Conservation (phyloP, 2,113 vertebrate genomes). For the Gallinago media region DNA sequence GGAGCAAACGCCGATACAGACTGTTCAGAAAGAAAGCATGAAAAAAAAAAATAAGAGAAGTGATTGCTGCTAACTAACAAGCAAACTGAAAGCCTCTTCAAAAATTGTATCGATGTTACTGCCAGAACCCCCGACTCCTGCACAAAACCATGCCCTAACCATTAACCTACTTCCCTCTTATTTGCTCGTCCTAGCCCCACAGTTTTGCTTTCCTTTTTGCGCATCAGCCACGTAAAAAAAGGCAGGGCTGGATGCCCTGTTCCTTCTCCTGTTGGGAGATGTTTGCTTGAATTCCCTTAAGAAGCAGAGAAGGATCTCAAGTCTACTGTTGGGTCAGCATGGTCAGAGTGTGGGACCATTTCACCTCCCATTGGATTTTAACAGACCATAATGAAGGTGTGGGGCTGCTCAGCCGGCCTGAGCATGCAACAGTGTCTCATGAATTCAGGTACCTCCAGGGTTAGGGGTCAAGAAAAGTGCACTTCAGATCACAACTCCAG, state of each 20-base stretch:
- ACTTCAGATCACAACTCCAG: not conserved
- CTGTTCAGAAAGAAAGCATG: slow-evolving; percentile 67
- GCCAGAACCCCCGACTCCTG: not conserved
- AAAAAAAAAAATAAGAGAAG: not conserved
- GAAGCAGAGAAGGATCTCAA: not conserved
- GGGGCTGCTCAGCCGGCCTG: not conserved
- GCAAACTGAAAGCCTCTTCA: not conserved
- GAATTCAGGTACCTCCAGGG: not conserved
- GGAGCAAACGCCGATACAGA: slow-evolving; percentile 95
- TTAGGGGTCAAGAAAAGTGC: not conserved
- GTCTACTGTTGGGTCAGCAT: not conserved
- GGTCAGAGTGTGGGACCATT: not conserved
- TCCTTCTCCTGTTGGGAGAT: not conserved
- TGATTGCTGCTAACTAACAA: not conserved
- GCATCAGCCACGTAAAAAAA: not conserved
- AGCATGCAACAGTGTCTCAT: not conserved
- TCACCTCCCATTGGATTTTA: not conserved
- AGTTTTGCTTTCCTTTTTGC: not conserved
- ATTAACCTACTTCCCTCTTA: not conserved
- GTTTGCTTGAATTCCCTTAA: not conserved
- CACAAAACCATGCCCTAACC: not conserved
- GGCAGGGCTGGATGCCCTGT: not conserved
- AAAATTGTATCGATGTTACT: not conserved
- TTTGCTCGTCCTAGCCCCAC: not conserved
- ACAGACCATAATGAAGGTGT: not conserved